Evolutionary conservation across 2,888 invertebrate genomes (phyloP).

Genomic region (Thera britannica): DNA sequence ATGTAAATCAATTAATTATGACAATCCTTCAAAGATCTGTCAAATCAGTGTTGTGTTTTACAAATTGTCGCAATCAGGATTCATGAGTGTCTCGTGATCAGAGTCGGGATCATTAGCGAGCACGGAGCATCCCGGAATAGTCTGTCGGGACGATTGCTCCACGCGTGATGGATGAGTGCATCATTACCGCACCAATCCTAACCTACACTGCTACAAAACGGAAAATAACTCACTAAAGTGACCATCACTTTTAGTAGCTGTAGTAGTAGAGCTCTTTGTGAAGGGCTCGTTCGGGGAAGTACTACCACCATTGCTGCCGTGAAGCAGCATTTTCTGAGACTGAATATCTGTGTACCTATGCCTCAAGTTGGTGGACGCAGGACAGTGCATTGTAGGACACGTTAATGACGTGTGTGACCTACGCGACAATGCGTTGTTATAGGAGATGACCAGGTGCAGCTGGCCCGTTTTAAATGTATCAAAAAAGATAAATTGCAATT

Average conservation of each 20-base stretch:
- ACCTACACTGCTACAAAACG: conserved; percentile 56
- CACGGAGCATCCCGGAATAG: conserved; percentile 82
- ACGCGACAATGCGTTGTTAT: no score
- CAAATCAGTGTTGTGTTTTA: conserved; percentile 59
- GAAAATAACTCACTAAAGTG: conserved; percentile 45
- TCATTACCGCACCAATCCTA: conserved; percentile 64
- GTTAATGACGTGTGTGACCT: no score
- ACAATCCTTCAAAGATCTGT: conserved; percentile 22
- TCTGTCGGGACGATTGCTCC: conserved; percentile 81
- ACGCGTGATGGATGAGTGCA: conserved; percentile 78
- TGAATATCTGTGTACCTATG: no score
- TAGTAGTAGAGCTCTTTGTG: no score
- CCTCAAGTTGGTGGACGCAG: no score
- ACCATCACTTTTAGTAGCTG: not conserved
- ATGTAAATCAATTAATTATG: not conserved
- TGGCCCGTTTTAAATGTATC: conserved; percentile 10
- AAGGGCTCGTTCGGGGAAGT: no score
- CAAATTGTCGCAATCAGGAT: conserved; percentile 66
- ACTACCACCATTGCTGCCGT: no score
- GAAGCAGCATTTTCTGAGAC: no score
- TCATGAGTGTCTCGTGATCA: conserved; percentile 69
- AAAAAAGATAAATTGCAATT: conserved; percentile 42
- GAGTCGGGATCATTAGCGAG: conserved; percentile 76
- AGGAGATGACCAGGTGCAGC: conserved; percentile 10
- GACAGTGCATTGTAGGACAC: no score